phyloP scores from a whole-genome alignment of 2,113 vertebrate species.

The Neoarius graeffei region DNA sequence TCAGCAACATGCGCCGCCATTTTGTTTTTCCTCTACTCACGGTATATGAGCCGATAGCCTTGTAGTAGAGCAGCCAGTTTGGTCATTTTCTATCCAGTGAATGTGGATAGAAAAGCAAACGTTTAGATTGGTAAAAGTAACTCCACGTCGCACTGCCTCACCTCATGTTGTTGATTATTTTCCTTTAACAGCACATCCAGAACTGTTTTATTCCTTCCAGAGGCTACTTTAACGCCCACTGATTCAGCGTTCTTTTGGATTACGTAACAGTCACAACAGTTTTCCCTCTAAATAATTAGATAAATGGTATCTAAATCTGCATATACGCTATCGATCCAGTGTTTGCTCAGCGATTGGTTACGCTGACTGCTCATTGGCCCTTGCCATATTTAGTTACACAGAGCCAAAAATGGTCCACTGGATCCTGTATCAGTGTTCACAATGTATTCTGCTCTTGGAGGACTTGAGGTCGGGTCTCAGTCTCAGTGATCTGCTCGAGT shows the following conservation, averaged over 20 bases:
- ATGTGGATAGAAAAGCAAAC: too few relatives aligned
- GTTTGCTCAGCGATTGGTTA: neutral
- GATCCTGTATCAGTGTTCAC: neutral
- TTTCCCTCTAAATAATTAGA: neutral
- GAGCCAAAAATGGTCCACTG: neutral
- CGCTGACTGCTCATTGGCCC: too few relatives aligned
- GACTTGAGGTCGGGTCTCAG: neutral
- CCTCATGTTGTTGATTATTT: neutral
- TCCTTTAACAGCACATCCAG: neutral
- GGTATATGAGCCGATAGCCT: too few relatives aligned
- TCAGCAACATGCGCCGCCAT: too few relatives aligned
- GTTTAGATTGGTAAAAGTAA: neutral
- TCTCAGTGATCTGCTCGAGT: neutral
- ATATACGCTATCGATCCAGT: neutral
- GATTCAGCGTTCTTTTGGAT: neutral
- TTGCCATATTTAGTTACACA: neutral
- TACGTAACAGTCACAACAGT: neutral
- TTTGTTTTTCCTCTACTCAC: too few relatives aligned
- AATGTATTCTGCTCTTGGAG: neutral
- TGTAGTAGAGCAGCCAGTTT: too few relatives aligned
- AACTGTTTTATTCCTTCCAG: neutral
- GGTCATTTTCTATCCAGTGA: too few relatives aligned
- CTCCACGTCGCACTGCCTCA: neutral
- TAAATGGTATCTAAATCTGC: neutral
- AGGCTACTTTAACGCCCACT: neutral